Evolutionary conservation across 2,888 invertebrate species (phyloP), one percentile per base, ranked within the genome.

Genomic region (Bibio marci): DNA sequence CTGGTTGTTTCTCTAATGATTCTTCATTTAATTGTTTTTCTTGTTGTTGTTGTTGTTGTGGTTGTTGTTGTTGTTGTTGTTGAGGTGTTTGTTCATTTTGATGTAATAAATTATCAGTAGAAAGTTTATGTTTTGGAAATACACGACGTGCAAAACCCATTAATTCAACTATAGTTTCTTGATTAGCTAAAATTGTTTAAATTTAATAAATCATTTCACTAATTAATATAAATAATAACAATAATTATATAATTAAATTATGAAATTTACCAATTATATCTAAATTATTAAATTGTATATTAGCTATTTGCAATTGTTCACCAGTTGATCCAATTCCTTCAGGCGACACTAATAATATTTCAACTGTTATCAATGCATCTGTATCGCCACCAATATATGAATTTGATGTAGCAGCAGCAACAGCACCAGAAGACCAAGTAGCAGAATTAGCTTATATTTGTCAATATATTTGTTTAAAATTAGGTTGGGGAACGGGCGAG

Each of bases 101-200:
- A 4, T 38, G 17, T 11, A 15, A 19, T 36, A 28, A 7, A 38
- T 40, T 17, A 30, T 49, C 50, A 38, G 43, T 26, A 44, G 43
- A 43, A n/a, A n/a, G n/a, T 43, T 52, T 55, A 45, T 47, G 52
- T 44, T 41, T 62, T 25, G 70, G 72, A 43, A 74, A 69, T 3
- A 86, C 74, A 37, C 87, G 71, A 50, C 80, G 79, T 4, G 76
- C 70, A 55, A 94, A 92, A n/a, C 86, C 85, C 47, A 91, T 71
- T 42, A 95, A 62, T 58, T 95, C 94, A 10, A 92, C 85, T 46
- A 94, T 81, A 0, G 94, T 94, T 59, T 91, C 91, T 58, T 92
- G 92, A 62, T 94, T 94, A 0, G 91, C 88, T 85, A 56, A 51
- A 45, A 37, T 30, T 33, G 17, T 32, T 15, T 10, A 8, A 11